These are phyloP conservation scores for Leptosomus discolor DNA, from an alignment of 2,113 vertebrate genomes.

Conservation along the genomic window DNA sequence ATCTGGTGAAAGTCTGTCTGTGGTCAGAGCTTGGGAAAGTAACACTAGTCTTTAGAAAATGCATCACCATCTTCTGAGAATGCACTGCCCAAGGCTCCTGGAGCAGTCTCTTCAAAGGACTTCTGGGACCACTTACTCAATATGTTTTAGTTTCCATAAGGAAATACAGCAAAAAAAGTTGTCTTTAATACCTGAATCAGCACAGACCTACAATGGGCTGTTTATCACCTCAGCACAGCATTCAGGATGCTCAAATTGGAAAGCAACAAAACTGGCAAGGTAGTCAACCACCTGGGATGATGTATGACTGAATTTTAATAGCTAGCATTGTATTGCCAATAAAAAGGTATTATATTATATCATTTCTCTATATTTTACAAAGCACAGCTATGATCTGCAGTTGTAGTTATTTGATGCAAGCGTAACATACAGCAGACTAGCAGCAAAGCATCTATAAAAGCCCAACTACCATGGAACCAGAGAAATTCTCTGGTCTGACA, in stretches of 20 bases:
- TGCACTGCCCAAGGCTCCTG: accelerated
- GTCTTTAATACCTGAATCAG: background rate
- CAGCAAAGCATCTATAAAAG: background rate
- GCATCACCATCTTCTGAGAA: background rate
- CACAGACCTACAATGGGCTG: background rate
- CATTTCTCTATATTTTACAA: background rate
- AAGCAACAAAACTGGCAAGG: background rate
- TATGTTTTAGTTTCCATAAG: background rate
- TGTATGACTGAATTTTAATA: background rate
- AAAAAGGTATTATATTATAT: background rate
- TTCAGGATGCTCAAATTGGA: background rate
- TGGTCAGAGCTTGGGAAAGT: background rate
- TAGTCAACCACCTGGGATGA: background rate
- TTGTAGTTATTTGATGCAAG: background rate
- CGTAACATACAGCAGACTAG: background rate
- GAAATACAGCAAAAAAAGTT: background rate
- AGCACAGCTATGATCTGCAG: background rate
- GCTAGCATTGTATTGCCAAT: background rate
- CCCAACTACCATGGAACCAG: background rate
- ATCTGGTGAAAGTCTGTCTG: background rate
- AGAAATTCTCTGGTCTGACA: background rate
- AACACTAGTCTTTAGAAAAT: background rate
- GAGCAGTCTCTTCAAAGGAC: background rate
- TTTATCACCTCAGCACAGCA: background rate
- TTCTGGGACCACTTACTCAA: background rate